These are phyloP conservation scores for Lycodopsis pacificus DNA, from an alignment of 2,797 vertebrate species.

Conservation along the genomic window DNA sequence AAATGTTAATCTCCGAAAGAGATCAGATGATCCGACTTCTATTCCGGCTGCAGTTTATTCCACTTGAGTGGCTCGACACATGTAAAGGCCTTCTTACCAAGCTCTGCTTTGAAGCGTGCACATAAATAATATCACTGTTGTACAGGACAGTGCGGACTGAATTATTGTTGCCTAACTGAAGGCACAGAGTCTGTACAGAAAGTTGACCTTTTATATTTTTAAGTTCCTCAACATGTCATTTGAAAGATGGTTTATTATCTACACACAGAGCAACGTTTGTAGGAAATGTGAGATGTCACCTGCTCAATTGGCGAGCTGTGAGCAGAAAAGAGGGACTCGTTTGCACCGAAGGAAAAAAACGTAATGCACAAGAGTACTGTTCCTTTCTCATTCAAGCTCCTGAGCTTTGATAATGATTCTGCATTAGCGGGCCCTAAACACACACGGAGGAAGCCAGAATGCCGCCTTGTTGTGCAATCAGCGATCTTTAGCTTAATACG, in stretches of 20 bases:
- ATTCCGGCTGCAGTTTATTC: background rate
- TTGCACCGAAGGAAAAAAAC: background rate
- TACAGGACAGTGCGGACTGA: background rate
- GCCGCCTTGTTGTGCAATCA: slow-evolving; percentile 53
- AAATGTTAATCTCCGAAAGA: background rate
- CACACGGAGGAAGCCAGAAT: slow-evolving; percentile 31
- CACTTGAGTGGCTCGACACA: background rate
- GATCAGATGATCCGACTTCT: background rate
- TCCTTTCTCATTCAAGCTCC: slow-evolving; percentile 9
- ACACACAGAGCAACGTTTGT: background rate
- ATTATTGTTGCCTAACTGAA: background rate
- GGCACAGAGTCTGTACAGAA: background rate
- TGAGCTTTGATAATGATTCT: slow-evolving; percentile 26
- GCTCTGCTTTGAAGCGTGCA: background rate
- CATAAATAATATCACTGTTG: background rate
- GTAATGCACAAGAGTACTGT: background rate
- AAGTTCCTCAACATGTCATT: background rate
- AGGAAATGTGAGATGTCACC: background rate
- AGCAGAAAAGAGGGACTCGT: background rate
- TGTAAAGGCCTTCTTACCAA: background rate
- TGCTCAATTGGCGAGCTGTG: background rate
- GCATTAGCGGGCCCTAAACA: slow-evolving; percentile 21
- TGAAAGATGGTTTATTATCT: background rate
- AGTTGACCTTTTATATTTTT: background rate
- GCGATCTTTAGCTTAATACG: slow-evolving; percentile 60